These are phyloP conservation scores for Hydropsyche tenuis DNA, from an alignment of 1,140 invertebrate species.

Conservation along the genomic window DNA sequence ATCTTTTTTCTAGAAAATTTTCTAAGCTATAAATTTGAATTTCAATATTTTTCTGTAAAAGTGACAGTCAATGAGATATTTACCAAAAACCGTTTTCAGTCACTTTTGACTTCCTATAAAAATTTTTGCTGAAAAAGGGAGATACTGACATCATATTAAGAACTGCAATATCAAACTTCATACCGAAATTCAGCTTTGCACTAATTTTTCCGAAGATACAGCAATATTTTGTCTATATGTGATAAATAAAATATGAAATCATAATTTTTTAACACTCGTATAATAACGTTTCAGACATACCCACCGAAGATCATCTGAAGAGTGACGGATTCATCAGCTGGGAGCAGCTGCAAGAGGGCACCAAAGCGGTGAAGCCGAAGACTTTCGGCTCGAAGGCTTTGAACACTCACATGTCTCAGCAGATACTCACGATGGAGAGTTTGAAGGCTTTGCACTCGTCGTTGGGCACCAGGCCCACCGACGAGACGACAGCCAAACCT, in stretches of 20 bases:
- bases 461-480: slow-evolving; percentile 69
- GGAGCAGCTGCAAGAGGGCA: slow-evolving; percentile 62
- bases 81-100: too few species aligned
- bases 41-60: not conserved
- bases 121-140: too few species aligned
- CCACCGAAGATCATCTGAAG: slow-evolving; percentile 27
- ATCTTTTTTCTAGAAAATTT: too few species aligned
- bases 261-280: not conserved
- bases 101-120: too few species aligned
- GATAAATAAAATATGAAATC: too few species aligned
- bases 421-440: slow-evolving; percentile 73
- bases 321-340: slow-evolving; percentile 53
- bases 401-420: slow-evolving; percentile 66
- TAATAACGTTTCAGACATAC: slow-evolving; percentile 2
- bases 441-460: slow-evolving; percentile 77
- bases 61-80: too few species aligned
- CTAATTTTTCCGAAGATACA: too few species aligned
- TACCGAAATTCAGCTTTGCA: too few species aligned
- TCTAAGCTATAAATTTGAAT: too few species aligned
- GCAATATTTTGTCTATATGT: too few species aligned
- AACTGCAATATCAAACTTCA: too few species aligned
- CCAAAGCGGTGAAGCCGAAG: slow-evolving; percentile 60
- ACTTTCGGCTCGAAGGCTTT: slow-evolving; percentile 67
- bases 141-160: too few species aligned
- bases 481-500: slow-evolving; percentile 65